Percentiles rank a stretch among this genome's conserved stretches.
These are phyloP conservation scores for Ditula angustiorana DNA, from an alignment of 2,888 invertebrate species.

Conservation along the genomic window DNA sequence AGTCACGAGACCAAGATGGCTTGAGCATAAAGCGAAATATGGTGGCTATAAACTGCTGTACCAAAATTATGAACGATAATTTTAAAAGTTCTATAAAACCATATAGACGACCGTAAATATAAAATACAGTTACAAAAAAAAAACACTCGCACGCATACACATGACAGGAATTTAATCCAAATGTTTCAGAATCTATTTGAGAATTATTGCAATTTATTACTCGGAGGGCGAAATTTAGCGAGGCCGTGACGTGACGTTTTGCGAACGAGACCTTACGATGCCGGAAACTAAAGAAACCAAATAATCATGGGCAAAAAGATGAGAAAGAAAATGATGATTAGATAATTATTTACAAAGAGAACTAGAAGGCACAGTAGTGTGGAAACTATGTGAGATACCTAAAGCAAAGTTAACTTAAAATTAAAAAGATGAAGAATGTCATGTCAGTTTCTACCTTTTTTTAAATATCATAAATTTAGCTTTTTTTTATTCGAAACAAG, in stretches of 20 bases:
- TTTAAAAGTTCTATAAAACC: too few species aligned
- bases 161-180: too few species aligned
- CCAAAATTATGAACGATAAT: too few species aligned
- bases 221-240: background rate
- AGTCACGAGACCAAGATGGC: too few species aligned
- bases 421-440: conserved; percentile 22
- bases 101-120: too few species aligned
- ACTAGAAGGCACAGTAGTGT: conserved; percentile 83
- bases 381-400: conserved; percentile 56
- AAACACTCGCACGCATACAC: too few species aligned
- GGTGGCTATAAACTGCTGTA: too few species aligned
- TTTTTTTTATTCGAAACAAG: background rate
- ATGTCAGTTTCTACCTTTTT: conserved; percentile 10
- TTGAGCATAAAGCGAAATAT: too few species aligned
- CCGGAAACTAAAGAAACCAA: background rate
- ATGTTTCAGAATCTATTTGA: too few species aligned
- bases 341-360: conserved; percentile 70
- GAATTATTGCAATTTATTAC: too few species aligned
- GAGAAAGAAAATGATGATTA: conserved; percentile 5
- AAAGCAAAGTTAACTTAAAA: conserved; percentile 43
- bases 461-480: conserved; percentile 8
- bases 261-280: background rate
- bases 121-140: too few species aligned
- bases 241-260: background rate
- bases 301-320: conserved; percentile 9